Conservation (phyloP, 2,888 invertebrate genomes). For the Clusia tigrina region DNA sequence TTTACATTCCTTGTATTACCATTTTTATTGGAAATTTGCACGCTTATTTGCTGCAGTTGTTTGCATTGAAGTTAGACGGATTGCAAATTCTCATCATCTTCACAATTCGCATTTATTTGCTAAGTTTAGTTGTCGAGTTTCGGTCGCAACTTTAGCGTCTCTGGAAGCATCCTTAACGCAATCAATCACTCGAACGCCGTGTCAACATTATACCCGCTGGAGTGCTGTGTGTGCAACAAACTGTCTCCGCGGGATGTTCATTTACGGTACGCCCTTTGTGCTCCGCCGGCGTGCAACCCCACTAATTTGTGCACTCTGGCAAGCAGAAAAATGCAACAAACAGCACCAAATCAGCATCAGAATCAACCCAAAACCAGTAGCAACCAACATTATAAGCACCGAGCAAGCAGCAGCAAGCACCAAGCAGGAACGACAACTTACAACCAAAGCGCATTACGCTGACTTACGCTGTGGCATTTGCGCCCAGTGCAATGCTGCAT, state of each 20-base stretch:
- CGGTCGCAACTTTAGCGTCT: too few relatives aligned
- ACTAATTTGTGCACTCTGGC: not conserved
- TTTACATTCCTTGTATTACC: too few relatives aligned
- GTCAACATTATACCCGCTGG: not conserved
- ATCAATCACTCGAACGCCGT: not conserved
- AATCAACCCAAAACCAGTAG: not conserved
- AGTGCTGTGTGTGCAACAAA: not conserved
- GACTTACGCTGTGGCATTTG: not conserved
- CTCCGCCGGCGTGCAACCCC: not conserved
- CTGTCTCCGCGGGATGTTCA: constrained; percentile 4
- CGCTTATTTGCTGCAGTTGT: not conserved
- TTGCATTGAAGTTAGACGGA: not conserved
- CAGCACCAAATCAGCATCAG: not conserved
- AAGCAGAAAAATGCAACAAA: not conserved
- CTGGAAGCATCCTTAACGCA: too few relatives aligned
- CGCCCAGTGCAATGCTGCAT: not conserved
- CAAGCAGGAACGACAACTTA: too few relatives aligned
- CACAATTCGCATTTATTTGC: too few relatives aligned
- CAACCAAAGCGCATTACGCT: too few relatives aligned
- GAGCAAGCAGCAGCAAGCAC: too few relatives aligned
- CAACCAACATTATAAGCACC: not conserved
- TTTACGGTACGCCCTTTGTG: not conserved
- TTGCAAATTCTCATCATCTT: too few relatives aligned
- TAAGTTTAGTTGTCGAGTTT: too few relatives aligned
- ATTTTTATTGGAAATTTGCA: not conserved